These are phyloP conservation scores for Pyralis farinalis DNA, from an alignment of 2,888 invertebrate genomes.

Conservation along the genomic window DNA sequence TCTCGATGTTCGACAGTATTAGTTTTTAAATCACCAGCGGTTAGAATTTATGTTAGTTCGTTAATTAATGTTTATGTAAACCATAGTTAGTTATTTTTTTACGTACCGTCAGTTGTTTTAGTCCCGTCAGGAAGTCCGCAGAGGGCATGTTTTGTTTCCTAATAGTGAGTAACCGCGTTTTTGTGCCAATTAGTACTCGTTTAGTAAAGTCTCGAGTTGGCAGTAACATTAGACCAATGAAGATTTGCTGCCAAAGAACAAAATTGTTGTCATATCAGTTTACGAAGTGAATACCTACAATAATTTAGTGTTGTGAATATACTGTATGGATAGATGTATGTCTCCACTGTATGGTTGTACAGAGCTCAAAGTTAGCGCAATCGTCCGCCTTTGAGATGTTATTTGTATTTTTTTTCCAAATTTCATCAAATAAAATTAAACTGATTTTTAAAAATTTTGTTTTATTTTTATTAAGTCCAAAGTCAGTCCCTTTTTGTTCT, in stretches of 20 bases:
- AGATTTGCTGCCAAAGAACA: slow-evolving; percentile 39
- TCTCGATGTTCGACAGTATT: slow-evolving; percentile 64
- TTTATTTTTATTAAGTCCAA: no score
- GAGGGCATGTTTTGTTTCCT: slow-evolving; percentile 36
- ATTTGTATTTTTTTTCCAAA: slow-evolving; percentile 67
- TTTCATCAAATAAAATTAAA: slow-evolving; percentile 64
- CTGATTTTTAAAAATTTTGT: slow-evolving; percentile 51
- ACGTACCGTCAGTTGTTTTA: slow-evolving; percentile 56
- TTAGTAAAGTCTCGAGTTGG: slow-evolving; percentile 14
- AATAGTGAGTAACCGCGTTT: slow-evolving; percentile 34
- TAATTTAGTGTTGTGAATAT: slow-evolving; percentile 62
- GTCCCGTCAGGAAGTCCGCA: slow-evolving; percentile 30
- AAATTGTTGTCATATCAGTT: slow-evolving; percentile 51
- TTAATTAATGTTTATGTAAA: slow-evolving; percentile 72
- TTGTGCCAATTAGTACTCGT: slow-evolving; percentile 39
- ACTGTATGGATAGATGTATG: slow-evolving; percentile 36
- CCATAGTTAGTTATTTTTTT: slow-evolving; percentile 54
- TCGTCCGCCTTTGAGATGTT: slow-evolving; percentile 53
- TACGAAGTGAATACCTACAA: slow-evolving; percentile 30
- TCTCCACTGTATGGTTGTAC: slow-evolving; percentile 43
- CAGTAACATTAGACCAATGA: slow-evolving; percentile 21
- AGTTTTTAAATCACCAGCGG: slow-evolving; percentile 70
- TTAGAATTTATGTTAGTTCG: slow-evolving; percentile 73
- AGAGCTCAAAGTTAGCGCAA: slow-evolving; percentile 55
- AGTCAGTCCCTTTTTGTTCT: no score